Evolutionary conservation across 2,888 invertebrate genomes (phyloP).

Genomic region (Drosophila sordidula): DNA sequence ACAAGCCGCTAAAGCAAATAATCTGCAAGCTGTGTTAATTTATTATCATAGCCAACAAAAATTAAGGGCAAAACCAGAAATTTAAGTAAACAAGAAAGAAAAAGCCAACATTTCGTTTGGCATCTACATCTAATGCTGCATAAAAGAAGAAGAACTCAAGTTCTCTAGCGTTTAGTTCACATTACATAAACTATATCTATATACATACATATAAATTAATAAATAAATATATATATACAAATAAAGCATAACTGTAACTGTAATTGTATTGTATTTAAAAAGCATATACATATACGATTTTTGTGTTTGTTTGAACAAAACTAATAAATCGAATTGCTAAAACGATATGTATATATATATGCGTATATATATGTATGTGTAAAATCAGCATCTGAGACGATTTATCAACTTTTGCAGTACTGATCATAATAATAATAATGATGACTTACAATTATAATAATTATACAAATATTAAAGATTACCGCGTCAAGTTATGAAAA

Average conservation of each 20-base stretch:
- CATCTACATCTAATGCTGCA: slow-evolving; percentile 15
- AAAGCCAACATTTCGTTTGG: slow-evolving; percentile 21
- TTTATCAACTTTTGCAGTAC: slow-evolving; percentile 57
- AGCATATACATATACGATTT: slow-evolving; percentile 37
- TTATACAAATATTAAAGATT: slow-evolving; percentile 40
- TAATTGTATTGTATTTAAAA: slow-evolving; percentile 58
- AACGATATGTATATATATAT: slow-evolving; percentile 11
- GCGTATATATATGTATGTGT: slow-evolving; percentile 13
- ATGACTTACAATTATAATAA: slow-evolving; percentile 41
- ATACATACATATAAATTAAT: slow-evolving; percentile 45
- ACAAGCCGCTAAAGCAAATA: slow-evolving; percentile 50
- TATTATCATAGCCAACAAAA: slow-evolving; percentile 30
- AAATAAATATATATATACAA: slow-evolving; percentile 48
- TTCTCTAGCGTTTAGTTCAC: slow-evolving; percentile 54
- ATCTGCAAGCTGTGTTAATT: slow-evolving; percentile 62
- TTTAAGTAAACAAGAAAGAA: slow-evolving; percentile 9
- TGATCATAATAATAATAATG: slow-evolving; percentile 40
- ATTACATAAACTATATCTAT: slow-evolving; percentile 40
- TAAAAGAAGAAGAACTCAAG: slow-evolving; percentile 29
- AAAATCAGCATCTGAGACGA: slow-evolving; percentile 37
- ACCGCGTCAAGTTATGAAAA: slow-evolving; percentile 56
- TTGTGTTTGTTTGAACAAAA: slow-evolving; percentile 47
- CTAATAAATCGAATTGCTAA: slow-evolving; percentile 28
- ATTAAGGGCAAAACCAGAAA: slow-evolving; percentile 13
- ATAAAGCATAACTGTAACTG: slow-evolving; percentile 42